Evolutionary conservation across 1,140 invertebrate species (phyloP).

Genomic region (Dreissena rostriformis): DNA sequence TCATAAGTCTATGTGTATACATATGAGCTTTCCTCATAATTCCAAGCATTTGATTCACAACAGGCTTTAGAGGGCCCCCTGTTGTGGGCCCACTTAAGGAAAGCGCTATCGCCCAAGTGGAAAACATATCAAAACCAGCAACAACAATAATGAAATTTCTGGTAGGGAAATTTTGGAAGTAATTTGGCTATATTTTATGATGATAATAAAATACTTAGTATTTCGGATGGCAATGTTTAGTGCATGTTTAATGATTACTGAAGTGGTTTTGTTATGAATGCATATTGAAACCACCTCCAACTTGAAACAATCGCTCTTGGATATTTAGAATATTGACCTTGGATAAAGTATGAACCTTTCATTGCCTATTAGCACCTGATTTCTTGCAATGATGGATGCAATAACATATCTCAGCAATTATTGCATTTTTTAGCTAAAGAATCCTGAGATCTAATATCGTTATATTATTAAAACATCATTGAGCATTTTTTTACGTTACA

Average conservation of each 20-base stretch:
- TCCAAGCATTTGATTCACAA: slow-evolving; percentile 16
- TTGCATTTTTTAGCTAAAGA: too few species aligned
- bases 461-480: too few species aligned
- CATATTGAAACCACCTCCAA: slow-evolving; percentile 48
- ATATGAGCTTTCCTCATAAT: slow-evolving; percentile 36
- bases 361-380: too few species aligned
- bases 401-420: too few species aligned
- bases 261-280: slow-evolving; percentile 51
- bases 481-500: too few species aligned
- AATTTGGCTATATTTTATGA: slow-evolving; percentile 57
- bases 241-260: slow-evolving; percentile 53
- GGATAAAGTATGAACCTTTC: too few species aligned
- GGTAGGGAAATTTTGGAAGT: slow-evolving; percentile 31
- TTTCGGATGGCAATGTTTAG: slow-evolving; percentile 49
- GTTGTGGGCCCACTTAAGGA: slow-evolving; percentile 42
- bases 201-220: slow-evolving; percentile 61
- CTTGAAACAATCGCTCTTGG: neutral
- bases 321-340: neutral
- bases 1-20: too few species aligned
- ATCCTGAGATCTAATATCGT: too few species aligned
- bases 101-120: slow-evolving; percentile 47
- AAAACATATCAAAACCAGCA: slow-evolving; percentile 22
- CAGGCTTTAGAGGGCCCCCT: slow-evolving; percentile 19
- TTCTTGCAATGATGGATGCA: too few species aligned
- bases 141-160: slow-evolving; percentile 32